phyloP scores from a whole-genome alignment of 2,888 invertebrate species.

The Bugula neritina region DNA sequence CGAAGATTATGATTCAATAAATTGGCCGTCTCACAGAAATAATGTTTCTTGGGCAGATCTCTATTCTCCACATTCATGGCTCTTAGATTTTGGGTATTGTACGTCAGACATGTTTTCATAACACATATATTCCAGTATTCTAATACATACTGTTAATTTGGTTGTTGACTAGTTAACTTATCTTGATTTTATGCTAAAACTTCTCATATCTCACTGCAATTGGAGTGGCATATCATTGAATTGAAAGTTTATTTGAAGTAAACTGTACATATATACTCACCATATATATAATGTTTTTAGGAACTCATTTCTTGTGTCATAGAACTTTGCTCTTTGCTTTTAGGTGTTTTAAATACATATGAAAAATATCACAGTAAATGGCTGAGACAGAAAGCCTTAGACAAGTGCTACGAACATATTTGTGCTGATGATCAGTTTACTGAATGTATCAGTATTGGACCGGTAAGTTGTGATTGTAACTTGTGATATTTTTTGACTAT shows the following conservation, averaged over 20 bases:
- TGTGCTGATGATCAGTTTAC: constrained; percentile 45
- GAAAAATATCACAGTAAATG: constrained; percentile 35
- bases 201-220: too few species aligned
- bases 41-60: constrained; percentile 41
- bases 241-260: too few species aligned
- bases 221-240: too few species aligned
- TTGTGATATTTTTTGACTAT: too few species aligned
- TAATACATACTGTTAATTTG: too few species aligned
- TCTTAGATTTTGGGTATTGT: constrained; percentile 38
- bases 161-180: too few species aligned
- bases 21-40: constrained; percentile 40
- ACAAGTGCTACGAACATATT: constrained; percentile 41
- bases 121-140: too few species aligned
- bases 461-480: constrained; percentile 35
- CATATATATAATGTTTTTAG: too few species aligned
- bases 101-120: too few species aligned
- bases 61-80: constrained; percentile 40
- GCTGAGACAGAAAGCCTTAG: constrained; percentile 36
- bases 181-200: too few species aligned
- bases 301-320: too few species aligned
- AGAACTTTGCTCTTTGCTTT: constrained; percentile 27
- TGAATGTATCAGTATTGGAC: constrained; percentile 44
- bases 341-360: constrained; percentile 39
- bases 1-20: constrained; percentile 35
- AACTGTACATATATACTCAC: too few species aligned